phyloP scores from a whole-genome alignment of 2,888 invertebrate species.

The Luperina testacea region DNA sequence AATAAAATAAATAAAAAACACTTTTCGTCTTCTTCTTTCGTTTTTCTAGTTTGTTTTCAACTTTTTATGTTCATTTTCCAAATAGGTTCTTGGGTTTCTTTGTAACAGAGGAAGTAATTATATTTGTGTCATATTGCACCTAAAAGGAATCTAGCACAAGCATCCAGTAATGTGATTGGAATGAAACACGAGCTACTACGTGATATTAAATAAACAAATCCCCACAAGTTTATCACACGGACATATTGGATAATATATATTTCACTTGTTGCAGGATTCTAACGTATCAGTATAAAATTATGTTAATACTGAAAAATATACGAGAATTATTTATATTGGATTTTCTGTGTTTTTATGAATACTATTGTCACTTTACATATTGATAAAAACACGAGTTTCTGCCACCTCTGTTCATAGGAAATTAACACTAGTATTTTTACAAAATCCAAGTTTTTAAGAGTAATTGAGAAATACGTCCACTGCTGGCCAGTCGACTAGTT shows the following conservation, averaged over 20 bases:
- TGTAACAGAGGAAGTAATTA: too few relatives aligned
- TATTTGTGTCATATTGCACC: too few relatives aligned
- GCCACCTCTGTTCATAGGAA: not conserved
- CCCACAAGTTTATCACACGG: constrained; percentile 40
- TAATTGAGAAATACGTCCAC: too few relatives aligned
- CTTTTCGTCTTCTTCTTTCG: too few relatives aligned
- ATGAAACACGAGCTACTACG: constrained; percentile 31
- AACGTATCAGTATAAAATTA: constrained; percentile 54
- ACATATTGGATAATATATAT: constrained; percentile 62
- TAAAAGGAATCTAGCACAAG: not conserved
- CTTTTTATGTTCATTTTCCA: too few relatives aligned
- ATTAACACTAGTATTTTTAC: not conserved
- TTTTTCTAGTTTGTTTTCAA: too few relatives aligned
- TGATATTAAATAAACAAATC: constrained; percentile 63
- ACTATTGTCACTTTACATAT: not conserved
- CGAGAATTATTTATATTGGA: constrained; percentile 27
- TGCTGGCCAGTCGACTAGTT: too few relatives aligned
- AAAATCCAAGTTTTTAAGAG: too few relatives aligned
- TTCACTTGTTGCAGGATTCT: constrained; percentile 56
- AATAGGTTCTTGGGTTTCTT: too few relatives aligned
- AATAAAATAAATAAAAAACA: too few relatives aligned
- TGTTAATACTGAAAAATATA: constrained; percentile 51
- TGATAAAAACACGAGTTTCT: not conserved
- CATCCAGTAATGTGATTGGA: constrained; percentile 36
- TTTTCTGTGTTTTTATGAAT: constrained; percentile 2